Evolutionary conservation across 2,888 invertebrate species (phyloP).

Genomic region (Apamea sordens): DNA sequence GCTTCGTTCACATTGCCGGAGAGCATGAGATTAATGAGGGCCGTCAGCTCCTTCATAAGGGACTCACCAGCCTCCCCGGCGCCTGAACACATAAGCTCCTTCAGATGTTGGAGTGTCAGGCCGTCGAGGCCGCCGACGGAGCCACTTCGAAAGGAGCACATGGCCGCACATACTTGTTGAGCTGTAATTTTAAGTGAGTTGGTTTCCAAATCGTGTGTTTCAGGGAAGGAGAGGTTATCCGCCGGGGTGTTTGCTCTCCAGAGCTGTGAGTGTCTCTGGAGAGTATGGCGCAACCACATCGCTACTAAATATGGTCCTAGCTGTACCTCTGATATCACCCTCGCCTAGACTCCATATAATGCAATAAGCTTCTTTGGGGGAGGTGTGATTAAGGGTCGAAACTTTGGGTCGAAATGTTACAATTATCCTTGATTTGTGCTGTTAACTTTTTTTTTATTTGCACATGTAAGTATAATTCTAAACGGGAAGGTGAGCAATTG

Average conservation of each 20-base stretch:
- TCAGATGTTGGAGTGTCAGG: neutral
- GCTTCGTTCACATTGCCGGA: conserved; percentile 11
- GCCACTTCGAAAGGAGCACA: neutral
- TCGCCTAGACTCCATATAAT: neutral
- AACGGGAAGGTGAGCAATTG: neutral
- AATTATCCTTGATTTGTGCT: neutral
- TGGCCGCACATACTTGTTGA: neutral
- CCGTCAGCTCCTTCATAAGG: neutral
- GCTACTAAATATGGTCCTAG: neutral
- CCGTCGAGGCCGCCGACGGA: neutral
- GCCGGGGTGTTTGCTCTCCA: neutral
- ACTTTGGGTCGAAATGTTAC: no score
- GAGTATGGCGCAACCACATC: neutral
- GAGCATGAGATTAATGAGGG: neutral
- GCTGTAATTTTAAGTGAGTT: conserved; percentile 10
- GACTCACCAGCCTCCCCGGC: conserved; percentile 11
- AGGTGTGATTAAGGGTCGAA: neutral
- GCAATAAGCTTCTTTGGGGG: neutral
- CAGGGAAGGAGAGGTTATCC: neutral
- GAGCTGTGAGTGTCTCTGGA: neutral
- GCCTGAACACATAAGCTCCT: conserved; percentile 9
- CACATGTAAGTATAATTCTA: neutral
- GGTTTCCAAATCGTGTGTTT: neutral
- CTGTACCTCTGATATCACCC: neutral
- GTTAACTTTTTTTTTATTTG: neutral